phyloP scores from a whole-genome alignment of 37 sponge, comb jelly and placozoan species.

The Ianthella basta region DNA sequence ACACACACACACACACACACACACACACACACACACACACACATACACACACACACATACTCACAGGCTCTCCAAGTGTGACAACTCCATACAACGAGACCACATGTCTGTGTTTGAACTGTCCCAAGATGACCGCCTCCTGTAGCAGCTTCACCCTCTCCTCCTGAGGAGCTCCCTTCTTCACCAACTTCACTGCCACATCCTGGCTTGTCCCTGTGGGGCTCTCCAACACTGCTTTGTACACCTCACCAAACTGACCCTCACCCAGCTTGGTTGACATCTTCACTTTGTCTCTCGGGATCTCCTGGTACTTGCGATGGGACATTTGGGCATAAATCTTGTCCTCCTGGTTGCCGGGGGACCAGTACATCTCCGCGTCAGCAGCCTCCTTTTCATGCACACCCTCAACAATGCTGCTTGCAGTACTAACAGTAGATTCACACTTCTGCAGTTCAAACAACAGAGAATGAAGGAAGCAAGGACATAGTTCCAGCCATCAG shows the following conservation, averaged over 20 bases:
- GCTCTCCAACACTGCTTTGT: not conserved
- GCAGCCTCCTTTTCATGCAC: no score
- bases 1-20: no score
- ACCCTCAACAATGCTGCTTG: no score
- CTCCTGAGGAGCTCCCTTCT: slow-evolving; percentile 2
- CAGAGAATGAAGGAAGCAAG: no score
- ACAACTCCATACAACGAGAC: not conserved
- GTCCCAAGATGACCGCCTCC: not conserved
- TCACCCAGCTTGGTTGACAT: slow-evolving; percentile 5
- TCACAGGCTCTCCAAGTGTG: not conserved
- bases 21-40: no score
- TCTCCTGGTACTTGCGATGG: not conserved
- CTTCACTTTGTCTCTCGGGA: not conserved
- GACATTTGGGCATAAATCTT: not conserved
- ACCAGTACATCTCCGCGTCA: not conserved
- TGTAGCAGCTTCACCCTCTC: not conserved
- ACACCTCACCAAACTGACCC: slow-evolving; percentile 9
- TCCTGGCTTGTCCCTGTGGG: not conserved
- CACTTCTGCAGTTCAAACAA: no score
- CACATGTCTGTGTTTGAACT: not conserved
- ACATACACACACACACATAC: no score
- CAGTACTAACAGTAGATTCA: no score
- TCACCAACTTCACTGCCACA: not conserved
- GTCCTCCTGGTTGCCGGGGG: not conserved
- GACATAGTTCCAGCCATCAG: no score